Evolutionary conservation across 2,113 vertebrate species (phyloP), one percentile per base, ranked within the genome.

Genomic region (Heteronetta atricapilla): DNA sequence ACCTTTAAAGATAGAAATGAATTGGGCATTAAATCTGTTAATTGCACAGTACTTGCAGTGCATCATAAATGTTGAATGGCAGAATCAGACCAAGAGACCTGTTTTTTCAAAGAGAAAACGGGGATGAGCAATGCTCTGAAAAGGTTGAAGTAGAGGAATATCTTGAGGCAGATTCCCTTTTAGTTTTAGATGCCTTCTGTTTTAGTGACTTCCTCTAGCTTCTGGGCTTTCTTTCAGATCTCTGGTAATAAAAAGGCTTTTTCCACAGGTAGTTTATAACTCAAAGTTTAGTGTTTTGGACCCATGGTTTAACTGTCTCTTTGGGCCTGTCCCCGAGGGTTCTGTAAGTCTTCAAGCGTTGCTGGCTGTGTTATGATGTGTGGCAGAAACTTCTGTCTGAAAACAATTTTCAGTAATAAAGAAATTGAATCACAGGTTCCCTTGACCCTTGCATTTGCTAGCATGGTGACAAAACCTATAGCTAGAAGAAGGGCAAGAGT

Each of bases 21-120:
- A 90, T 88, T 29, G 13, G 74, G 66, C 93, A 93, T 89, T 90
- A 94, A 84, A 93, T 90, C 90, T 90, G 83, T 85, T 93, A 96
- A 96, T 97, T 95, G 90, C 86, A 89, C 77, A 66, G 48, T 68
- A 73, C 90, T 96, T 79, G 83, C 78, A 62, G 86, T 59, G 78
- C 69, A 29, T 76, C 28, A 1, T 87, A 92, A 92, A 93, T 96
- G 62, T 40, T 40, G 73, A 93, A 90, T 82, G 77, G 88, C 82
- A 33, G 76, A 84, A 62, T 34, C 25, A 67, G 86, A 95, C 62
- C 46, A 48, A 22, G 46, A 48, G 46, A 48, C 46, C 46, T 48
- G 20, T 48, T 48, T 48, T 48, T 48, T 66, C 53, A 46, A 69
- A 62, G 31, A 25, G 70, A n/a, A 72, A 73, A 72, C 4, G 44